Base-by-base conservation (phyloP, 2,797 vertebrate species). In the Falco rusticolus region DNA sequence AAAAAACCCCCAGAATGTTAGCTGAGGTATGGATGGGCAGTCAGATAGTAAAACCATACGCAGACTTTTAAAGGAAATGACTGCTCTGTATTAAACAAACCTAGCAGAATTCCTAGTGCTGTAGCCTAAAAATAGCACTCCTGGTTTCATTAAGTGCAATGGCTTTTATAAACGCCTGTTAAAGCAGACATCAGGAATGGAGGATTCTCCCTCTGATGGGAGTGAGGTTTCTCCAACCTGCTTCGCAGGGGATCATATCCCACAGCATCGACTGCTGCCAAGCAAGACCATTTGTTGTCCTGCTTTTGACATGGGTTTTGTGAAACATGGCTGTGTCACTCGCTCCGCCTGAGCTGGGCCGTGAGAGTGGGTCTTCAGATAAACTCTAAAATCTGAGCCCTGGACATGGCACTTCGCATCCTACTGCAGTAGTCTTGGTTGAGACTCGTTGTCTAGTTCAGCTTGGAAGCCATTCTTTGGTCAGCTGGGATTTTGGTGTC, bases 121-220 rank as follows among this genome's bases (percentile, higher is more conserved):
- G 10, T 22, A 51, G 26, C 13, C 88, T 94, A 87, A 97, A 98
- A 96, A 97, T 95, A 96, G 86, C 76, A 72, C 60, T 81, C 10
- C 3, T 3, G 12, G 34, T 68, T 59, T 89, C 83, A 84, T 63
- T 47, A 65, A 51, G 33, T 41, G 33, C 34, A 83, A 60, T 0
- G 0, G 41, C 34, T 92, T 80, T 76, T 71, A 57, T 34, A 93
- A 89, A 33, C 7, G 5, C 16, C 21, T 0, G 0, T 33, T 64
- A 48, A 54, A 95, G 34, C 61, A 95, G 63, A 90, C 74, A 92
- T 13, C 24, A 64, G 81, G 59, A 88, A 74, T 10, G 29, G 20
- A 56, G 53, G 33, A 84, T 66, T 87, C 47, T 92, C n/a, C 48
- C 68, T 45, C 39, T 69, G 79, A 71, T 6, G 6, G 41, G 61